A percentile compares a stretch with the other conserved stretches of the same genome.
Conservation (phyloP, 2,888 invertebrate genomes). For the Amblyjoppa fuscipennis region DNA sequence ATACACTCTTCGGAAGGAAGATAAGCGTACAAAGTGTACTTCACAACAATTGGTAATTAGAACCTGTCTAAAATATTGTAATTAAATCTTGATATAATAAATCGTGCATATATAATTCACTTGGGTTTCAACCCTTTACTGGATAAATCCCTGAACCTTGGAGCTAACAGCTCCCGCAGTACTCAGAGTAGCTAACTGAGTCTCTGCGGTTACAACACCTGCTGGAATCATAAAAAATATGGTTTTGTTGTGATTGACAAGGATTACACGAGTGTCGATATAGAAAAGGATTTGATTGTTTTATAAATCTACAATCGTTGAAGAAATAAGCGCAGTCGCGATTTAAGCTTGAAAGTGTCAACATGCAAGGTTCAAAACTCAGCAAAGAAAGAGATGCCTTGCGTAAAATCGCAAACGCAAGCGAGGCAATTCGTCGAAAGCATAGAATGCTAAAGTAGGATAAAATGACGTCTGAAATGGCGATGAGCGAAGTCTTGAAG, state of each 20-base stretch:
- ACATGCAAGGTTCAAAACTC: constrained; percentile 43
- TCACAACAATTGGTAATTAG: too few species aligned
- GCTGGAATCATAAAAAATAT: constrained; percentile 71
- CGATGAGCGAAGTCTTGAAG: constrained; percentile 57
- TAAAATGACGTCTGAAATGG: constrained; percentile 39
- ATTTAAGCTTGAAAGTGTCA: constrained; percentile 10
- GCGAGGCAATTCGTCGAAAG: constrained; percentile 61
- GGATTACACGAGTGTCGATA: constrained; percentile 69
- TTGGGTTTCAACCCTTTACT: too few species aligned
- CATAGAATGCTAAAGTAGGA: constrained; percentile 38
- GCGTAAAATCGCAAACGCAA: constrained; percentile 60
- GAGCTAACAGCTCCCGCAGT: too few species aligned
- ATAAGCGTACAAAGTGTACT: too few species aligned
- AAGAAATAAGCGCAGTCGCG: constrained; percentile 28
- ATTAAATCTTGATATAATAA: too few species aligned
- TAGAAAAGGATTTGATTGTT: constrained; percentile 68
- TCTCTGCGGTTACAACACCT: too few species aligned
- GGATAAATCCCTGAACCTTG: too few species aligned
- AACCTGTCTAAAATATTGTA: too few species aligned
- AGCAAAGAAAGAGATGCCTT: constrained; percentile 41
- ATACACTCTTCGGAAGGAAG: too few species aligned
- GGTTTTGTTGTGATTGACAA: constrained; percentile 72
- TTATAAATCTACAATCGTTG: constrained; percentile 50
- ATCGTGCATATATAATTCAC: too few species aligned
- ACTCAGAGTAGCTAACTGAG: too few species aligned